Conservation (phyloP, 2,888 invertebrate species). For the Smittia aterrima region DNA sequence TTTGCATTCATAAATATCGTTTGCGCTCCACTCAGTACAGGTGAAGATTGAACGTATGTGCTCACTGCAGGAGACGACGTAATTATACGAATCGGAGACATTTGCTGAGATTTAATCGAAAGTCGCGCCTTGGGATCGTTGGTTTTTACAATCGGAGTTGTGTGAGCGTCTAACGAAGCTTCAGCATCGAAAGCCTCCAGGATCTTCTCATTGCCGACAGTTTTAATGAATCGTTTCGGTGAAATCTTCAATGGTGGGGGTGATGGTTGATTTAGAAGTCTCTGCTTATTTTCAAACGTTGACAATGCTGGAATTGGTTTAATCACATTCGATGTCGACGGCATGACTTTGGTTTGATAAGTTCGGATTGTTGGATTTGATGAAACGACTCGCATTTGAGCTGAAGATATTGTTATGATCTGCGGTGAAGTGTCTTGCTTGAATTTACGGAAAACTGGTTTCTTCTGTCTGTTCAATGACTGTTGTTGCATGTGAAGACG, state of each 20-base stretch:
- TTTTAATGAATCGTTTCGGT: conserved; percentile 18
- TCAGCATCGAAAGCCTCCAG: conserved; percentile 43
- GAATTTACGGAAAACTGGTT: background rate
- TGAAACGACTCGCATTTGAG: conserved; percentile 10
- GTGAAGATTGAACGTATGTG: background rate
- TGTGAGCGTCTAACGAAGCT: conserved; percentile 43
- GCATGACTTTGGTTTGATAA: background rate
- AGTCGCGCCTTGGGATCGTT: background rate
- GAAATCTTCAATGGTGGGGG: conserved; percentile 7
- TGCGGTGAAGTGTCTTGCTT: background rate
- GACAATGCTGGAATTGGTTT: background rate
- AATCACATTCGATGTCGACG: background rate
- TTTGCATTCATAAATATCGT: conserved; percentile 43
- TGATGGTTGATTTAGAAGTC: background rate
- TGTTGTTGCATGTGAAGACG: conserved; percentile 64
- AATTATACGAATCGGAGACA: background rate
- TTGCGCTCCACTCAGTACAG: conserved; percentile 30
- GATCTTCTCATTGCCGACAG: conserved; percentile 3
- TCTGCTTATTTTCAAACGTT: conserved; percentile 2
- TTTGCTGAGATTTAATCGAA: background rate
- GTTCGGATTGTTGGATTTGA: background rate
- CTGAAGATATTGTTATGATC: background rate
- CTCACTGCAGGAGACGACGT: background rate
- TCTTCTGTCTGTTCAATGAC: conserved; percentile 2
- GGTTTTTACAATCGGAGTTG: conserved; percentile 40